Percentiles rank a stretch among this genome's conserved stretches.
Evolutionary conservation across 2,113 vertebrate genomes (phyloP).

Genomic region (Rhadina sibilatrix): DNA sequence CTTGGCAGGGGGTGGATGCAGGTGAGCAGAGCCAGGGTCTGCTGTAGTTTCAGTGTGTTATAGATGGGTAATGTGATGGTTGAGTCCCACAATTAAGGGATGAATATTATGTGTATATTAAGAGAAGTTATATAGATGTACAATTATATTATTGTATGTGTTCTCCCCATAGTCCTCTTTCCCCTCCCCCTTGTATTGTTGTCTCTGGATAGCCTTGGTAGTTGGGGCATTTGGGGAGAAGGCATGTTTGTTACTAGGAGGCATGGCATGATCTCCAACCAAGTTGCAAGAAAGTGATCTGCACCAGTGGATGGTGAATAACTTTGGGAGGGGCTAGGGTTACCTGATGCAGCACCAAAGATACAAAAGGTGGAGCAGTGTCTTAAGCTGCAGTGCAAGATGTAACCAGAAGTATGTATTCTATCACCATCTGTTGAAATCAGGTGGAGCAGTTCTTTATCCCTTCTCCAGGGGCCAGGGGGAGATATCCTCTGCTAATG

Average conservation of each 20-base stretch:
- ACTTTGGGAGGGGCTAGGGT: background rate
- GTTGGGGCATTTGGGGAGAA: background rate
- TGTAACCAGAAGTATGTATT: background rate
- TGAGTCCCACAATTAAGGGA: background rate
- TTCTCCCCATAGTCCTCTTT: background rate
- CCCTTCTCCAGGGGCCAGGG: background rate
- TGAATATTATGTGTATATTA: background rate
- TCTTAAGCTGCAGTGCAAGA: background rate
- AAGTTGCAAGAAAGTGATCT: background rate
- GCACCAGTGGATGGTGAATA: background rate
- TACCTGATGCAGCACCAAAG: background rate
- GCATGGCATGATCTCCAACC: background rate
- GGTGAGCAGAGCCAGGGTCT: background rate
- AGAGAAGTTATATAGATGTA: background rate
- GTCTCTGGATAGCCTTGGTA: background rate
- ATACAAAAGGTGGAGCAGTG: background rate
- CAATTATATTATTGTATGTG: background rate
- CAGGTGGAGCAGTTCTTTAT: background rate
- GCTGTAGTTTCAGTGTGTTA: background rate
- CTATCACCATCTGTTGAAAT: background rate
- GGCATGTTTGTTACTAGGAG: background rate
- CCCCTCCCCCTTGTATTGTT: background rate
- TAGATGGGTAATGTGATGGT: background rate
- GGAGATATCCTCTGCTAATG: background rate
- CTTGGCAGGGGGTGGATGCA: background rate